phyloP scores from a whole-genome alignment of 2,113 vertebrate genomes.

The Tachysurus fulvidraco region DNA sequence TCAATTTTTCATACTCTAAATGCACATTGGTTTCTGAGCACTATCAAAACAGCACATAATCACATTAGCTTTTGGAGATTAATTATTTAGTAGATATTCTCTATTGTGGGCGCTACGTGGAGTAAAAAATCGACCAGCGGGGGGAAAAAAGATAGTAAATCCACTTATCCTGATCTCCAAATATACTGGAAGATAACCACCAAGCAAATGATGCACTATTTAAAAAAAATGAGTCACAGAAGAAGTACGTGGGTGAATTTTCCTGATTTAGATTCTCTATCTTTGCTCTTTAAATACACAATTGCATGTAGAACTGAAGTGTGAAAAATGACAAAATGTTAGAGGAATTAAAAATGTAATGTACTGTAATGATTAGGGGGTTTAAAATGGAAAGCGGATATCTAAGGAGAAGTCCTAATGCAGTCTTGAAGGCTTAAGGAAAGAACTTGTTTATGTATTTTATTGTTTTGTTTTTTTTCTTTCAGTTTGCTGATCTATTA shows the following conservation, averaged over 20 bases:
- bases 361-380: constrained; percentile 15
- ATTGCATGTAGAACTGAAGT: constrained; percentile 31
- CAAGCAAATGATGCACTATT: constrained; percentile 32
- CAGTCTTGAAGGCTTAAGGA: not conserved
- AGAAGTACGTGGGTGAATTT: constrained; percentile 41
- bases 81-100: constrained; percentile 43
- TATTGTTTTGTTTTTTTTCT: not conserved
- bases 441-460: not conserved
- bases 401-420: constrained; percentile 5
- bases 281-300: constrained; percentile 33
- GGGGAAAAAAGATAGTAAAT: constrained; percentile 41
- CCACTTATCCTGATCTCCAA: constrained; percentile 54
- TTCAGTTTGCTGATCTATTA: constrained; percentile 4
- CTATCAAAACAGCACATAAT: constrained; percentile 46
- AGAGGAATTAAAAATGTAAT: constrained; percentile 28
- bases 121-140: constrained; percentile 40
- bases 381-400: not conserved
- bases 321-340: constrained; percentile 20
- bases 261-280: constrained; percentile 34
- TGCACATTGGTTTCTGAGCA: constrained; percentile 29
- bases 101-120: constrained; percentile 14
- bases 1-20: constrained; percentile 28
- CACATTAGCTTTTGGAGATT: constrained; percentile 51
- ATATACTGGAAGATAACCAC: constrained; percentile 49
- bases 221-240: constrained; percentile 21